Base-by-base conservation (phyloP, 2,888 invertebrate genomes). In the Sesia apiformis region DNA sequence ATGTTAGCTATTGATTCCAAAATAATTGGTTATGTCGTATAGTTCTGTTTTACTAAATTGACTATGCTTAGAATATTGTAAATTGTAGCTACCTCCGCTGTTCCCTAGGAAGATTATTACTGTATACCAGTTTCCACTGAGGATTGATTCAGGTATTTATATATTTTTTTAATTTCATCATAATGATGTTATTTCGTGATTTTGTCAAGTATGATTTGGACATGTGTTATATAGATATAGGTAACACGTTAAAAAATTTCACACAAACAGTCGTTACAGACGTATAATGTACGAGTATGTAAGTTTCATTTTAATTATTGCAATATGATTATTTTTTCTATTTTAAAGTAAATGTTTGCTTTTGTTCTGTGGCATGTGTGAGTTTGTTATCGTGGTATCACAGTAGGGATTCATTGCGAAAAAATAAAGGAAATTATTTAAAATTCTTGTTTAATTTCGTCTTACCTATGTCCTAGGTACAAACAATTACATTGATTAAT, bases 131-230 rank as follows among this genome's bases (percentile, higher is more conserved):
- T 80, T 74, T 74, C 83, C 76, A 79, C 78, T 81, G 77, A 80
- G 85, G 87, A 85, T 78, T 78, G 72, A 78, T 77, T 84, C 87
- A 89, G 88, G 88, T 89, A 89, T 89, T 89, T 88, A 88, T 88
- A 69, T 74, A 78, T 73, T 80, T 71, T 70, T 70, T 67, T 79
- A 81, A 70, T 69, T 70, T 66, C 64, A 66, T 55, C 53, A 63
- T 74, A 64, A 76, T 23, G 23, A 70, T 70, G 76, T 77, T 72
- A 76, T 70, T 74, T 66, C 77, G 72, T 78, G 67, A 70, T 69
- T 75, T 76, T 70, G 67, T 70, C 72, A 70, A 75, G 72, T 76
- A 74, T 72, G 70, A 71, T 63, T 72, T 71, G 64, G 69, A 72
- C 72, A 77, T 84, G 78, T 81, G 79, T 41, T 5, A 7, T 41